Conservation (phyloP, 2,113 vertebrate species). For the Psittacara wagleri region DNA sequence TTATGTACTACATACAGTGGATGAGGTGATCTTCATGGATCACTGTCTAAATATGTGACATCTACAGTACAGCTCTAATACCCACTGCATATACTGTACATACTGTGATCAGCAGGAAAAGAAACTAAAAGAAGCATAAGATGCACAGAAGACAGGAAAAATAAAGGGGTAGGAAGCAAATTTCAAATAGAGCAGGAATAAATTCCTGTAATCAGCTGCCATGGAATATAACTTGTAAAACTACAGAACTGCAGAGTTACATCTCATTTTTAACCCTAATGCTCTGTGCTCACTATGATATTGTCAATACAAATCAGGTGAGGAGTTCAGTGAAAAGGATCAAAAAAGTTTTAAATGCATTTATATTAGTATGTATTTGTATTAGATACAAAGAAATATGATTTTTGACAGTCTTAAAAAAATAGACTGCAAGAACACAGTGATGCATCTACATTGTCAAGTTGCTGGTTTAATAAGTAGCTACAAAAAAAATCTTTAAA, state of each 20-base stretch:
- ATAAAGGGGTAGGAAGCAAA: neutral
- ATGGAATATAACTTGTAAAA: neutral
- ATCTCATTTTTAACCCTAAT: neutral
- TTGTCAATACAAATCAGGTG: neutral
- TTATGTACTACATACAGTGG: neutral
- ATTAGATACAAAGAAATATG: neutral
- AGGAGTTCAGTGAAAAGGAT: neutral
- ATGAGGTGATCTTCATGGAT: neutral
- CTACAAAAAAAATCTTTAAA: neutral
- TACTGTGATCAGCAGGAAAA: neutral
- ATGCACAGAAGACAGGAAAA: neutral
- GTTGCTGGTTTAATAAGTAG: neutral
- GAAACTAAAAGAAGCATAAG: neutral
- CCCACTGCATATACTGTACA: neutral
- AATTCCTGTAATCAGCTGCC: neutral
- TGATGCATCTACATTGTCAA: neutral
- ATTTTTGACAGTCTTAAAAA: neutral
- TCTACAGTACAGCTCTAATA: neutral
- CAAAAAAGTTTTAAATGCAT: neutral
- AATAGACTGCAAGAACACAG: neutral
- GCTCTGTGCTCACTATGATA: neutral
- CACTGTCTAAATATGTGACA: neutral
- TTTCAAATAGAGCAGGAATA: neutral
- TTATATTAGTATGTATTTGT: neutral
- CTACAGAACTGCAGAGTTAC: neutral